Evolutionary conservation across 1,140 invertebrate species (phyloP), one percentile per base, ranked within the genome.

Genomic region (Zaprionus inermis): DNA sequence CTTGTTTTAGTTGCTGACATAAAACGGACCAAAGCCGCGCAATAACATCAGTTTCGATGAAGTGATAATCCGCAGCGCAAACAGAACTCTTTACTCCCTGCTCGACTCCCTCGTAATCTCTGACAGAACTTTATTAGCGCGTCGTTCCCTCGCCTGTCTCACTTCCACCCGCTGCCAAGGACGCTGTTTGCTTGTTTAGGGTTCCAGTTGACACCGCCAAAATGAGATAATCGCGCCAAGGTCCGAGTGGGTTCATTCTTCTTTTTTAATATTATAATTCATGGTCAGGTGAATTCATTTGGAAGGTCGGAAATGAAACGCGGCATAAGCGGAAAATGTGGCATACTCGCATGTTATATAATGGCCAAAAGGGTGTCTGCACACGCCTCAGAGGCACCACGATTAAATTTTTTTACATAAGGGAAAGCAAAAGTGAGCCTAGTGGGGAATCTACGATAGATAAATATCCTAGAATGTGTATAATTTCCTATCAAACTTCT

Each of bases 11-110:
- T 58, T 59, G 70, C 59, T 52, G 34, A 54, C 34, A 28, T 41
- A 34, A 12, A 66, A 67, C 44, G 34, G 11, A 52, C 36, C 46
- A 52, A 57, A 52, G 36, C 28, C 51, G 57, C 49, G 16, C 20
- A 72, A 59, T 55, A 60, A 56, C 64, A 59, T 68, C 57, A 60
- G 38, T 73, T 73, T 61, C 65, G 51, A 68, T 73, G 71, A 73
- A 73, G 71, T 68, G 71, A 73, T 73, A 73, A 73, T 73, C 65
- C 67, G 28, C 14, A 12, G 34, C 28, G 63, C 56, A 72, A 60
- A 68, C 64, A 54, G 24, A 28, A 49, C 16, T 55, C 57, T 49
- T 60, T 67, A 56, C 32, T 28, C 24, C 55, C 18, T 7, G 5
- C 32, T 12, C 20, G 16, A 5, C 52, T 41, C 34, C 72, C 52